phyloP scores from a whole-genome alignment of 2,113 vertebrate species.

The Istiophorus platypterus region DNA sequence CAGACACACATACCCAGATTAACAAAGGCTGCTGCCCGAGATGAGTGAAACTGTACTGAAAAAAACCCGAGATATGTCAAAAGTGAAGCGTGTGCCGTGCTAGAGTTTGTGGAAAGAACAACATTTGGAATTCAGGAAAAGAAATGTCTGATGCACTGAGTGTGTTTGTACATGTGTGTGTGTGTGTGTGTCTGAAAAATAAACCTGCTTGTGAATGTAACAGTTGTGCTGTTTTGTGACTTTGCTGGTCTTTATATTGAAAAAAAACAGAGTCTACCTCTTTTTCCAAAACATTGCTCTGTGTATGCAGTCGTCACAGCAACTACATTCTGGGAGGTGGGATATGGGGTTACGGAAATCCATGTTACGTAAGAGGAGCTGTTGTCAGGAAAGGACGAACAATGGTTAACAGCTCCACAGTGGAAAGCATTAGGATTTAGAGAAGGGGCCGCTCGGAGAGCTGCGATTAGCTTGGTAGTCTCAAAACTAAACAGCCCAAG shows the following conservation, averaged over 20 bases:
- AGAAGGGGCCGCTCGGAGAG: background rate
- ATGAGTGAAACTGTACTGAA: constrained; percentile 46
- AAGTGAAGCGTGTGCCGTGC: constrained; percentile 37
- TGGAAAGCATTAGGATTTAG: constrained; percentile 48
- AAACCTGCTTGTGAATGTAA: constrained; percentile 74
- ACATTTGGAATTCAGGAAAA: constrained; percentile 8
- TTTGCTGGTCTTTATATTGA: constrained; percentile 18
- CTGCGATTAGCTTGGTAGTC: background rate
- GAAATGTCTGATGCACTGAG: constrained; percentile 24
- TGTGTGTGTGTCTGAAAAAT: constrained; percentile 71
- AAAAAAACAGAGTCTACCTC: background rate
- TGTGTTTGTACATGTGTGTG: constrained; percentile 39
- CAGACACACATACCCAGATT: constrained; percentile 35
- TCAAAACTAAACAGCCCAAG: constrained; percentile 9
- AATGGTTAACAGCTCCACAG: constrained; percentile 64
- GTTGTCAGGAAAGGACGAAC: constrained; percentile 75
- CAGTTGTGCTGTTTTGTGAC: constrained; percentile 45
- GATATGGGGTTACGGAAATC: constrained; percentile 54
- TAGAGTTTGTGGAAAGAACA: constrained; percentile 6
- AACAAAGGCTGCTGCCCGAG: constrained; percentile 58
- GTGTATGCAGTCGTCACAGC: constrained; percentile 64
- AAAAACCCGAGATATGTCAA: constrained; percentile 1
- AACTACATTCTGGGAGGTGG: constrained; percentile 62
- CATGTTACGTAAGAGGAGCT: constrained; percentile 51
- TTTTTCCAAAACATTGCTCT: constrained; percentile 54